These are phyloP conservation scores for Micromussa lordhowensis DNA, from an alignment of 92 coral and sea anemone species.

Conservation along the genomic window DNA sequence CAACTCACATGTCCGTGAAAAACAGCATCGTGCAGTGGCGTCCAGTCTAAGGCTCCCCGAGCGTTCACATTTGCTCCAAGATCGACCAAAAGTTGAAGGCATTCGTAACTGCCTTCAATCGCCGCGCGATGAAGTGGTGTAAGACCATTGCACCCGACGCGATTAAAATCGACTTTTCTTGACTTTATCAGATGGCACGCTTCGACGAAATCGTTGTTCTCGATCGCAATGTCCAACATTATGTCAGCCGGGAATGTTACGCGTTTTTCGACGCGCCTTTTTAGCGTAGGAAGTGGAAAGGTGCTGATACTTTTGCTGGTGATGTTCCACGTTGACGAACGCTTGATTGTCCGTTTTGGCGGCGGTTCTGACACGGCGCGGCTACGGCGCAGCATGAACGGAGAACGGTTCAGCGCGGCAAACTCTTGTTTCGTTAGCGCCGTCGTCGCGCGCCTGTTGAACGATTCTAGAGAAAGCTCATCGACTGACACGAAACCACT, in stretches of 20 bases:
- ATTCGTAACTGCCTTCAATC: conserved; percentile 87
- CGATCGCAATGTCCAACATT: conserved; percentile 71
- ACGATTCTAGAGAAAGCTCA: conserved; percentile 3
- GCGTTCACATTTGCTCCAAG: conserved; percentile 86
- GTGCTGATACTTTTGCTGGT: neutral
- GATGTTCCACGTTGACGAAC: conserved; percentile 33
- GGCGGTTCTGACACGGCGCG: conserved; percentile 38
- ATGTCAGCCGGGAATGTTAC: conserved; percentile 76
- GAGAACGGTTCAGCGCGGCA: conserved; percentile 23
- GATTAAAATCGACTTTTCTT: conserved; percentile 76
- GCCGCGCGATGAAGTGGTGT: conserved; percentile 93
- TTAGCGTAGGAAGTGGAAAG: conserved; percentile 9
- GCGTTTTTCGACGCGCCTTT: conserved; percentile 42
- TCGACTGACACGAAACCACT: conserved; percentile 36
- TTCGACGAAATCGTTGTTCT: conserved; percentile 82
- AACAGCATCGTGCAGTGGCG: conserved; percentile 92
- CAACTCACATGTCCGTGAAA: conserved; percentile 84
- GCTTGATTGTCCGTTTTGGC: conserved; percentile 1
- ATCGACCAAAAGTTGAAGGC: conserved; percentile 86
- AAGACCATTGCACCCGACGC: conserved; percentile 78
- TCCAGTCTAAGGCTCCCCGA: conserved; percentile 73
- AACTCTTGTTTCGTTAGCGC: conserved; percentile 68
- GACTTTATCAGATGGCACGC: conserved; percentile 87
- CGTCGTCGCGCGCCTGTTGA: conserved; percentile 65
- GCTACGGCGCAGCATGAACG: neutral